A percentile compares a stretch with the other conserved stretches of the same genome.
Conservation (phyloP, 2,113 vertebrate genomes). For the Probosciger aterrimus region DNA sequence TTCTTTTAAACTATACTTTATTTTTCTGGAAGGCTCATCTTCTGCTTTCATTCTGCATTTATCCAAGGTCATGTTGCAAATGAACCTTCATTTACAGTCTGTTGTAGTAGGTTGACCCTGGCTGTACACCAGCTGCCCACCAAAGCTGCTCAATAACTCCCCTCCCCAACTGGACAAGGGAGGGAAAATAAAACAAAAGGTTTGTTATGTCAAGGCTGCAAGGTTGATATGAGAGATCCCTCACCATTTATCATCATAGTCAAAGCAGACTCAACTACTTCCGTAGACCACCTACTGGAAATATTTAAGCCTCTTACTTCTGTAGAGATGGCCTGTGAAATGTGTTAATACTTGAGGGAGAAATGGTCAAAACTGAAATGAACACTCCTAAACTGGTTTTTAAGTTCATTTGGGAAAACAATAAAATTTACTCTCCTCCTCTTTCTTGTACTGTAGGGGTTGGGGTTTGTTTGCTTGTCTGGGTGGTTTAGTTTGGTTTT, state of each 20-base stretch:
- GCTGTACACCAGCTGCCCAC: neutral
- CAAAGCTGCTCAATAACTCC: neutral
- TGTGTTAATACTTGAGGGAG: neutral
- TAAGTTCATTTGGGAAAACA: neutral
- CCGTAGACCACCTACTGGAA: neutral
- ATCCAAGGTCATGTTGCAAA: neutral
- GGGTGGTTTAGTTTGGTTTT: neutral
- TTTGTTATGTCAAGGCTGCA: neutral
- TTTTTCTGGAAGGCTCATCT: neutral
- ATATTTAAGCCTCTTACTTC: neutral
- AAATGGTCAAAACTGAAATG: neutral
- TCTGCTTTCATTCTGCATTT: neutral
- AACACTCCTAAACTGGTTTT: neutral
- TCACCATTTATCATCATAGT: accelerated
- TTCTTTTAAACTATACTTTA: neutral
- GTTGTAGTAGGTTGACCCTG: neutral
- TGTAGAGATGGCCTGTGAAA: neutral
- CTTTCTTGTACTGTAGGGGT: neutral
- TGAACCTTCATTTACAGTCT: neutral
- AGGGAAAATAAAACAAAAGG: neutral
- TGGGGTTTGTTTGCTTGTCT: neutral
- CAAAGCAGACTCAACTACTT: neutral
- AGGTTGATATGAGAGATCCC: neutral
- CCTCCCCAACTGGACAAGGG: neutral
- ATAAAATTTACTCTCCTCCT: neutral